Percentiles rank a stretch among this genome's conserved stretches.
phyloP scores from a whole-genome alignment of 1,140 invertebrate species.

The Venturia canescens region DNA sequence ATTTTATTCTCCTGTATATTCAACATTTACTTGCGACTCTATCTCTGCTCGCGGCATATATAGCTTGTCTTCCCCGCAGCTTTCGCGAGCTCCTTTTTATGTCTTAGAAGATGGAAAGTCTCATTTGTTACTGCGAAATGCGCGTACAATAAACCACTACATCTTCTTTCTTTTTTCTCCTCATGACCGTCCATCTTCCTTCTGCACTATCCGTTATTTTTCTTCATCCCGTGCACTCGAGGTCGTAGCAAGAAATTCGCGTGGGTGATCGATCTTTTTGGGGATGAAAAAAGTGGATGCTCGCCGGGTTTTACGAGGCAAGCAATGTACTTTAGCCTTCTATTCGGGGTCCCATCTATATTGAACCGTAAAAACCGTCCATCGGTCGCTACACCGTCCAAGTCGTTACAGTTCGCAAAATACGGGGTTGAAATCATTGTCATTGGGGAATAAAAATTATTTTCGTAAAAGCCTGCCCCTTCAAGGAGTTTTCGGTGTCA shows the following conservation, averaged over 20 bases:
- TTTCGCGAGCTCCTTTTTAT: neutral
- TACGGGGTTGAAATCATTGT: too few species aligned
- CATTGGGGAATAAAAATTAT: too few species aligned
- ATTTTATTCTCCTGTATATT: neutral
- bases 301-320: too few species aligned
- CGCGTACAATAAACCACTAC: slow-evolving; percentile 13
- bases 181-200: neutral
- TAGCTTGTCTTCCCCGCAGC: too few species aligned
- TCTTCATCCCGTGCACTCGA: neutral
- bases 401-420: too few species aligned
- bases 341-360: too few species aligned
- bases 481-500: too few species aligned
- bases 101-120: neutral
- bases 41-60: too few species aligned
- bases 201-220: neutral
- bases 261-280: slow-evolving; percentile 1
- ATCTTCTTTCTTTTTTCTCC: neutral
- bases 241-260: neutral
- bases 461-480: too few species aligned
- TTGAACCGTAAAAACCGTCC: too few species aligned
- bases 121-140: neutral
- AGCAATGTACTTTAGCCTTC: too few species aligned
- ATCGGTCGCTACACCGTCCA: too few species aligned
- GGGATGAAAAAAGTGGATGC: neutral
- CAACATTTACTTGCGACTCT: neutral